Evolutionary conservation across 92 coral and sea anemone genomes (phyloP).

Genomic region (Muricea muricata): DNA sequence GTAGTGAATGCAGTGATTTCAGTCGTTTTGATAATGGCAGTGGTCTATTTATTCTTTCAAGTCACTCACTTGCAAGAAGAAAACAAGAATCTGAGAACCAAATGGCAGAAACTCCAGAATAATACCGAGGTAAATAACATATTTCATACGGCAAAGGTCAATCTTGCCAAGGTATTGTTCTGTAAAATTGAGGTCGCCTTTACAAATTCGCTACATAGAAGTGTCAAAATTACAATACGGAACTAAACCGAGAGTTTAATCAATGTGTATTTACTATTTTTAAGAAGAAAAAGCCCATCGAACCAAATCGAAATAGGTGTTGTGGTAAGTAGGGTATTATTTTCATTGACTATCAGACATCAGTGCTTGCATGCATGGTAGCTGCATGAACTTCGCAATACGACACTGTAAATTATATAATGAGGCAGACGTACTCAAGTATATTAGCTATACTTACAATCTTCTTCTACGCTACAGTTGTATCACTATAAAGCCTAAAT

Average conservation of each 20-base stretch:
- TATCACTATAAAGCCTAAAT: not conserved
- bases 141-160: not conserved
- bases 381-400: not conserved
- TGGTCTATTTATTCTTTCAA: not conserved
- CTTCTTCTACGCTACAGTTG: not conserved
- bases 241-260: not conserved
- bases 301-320: not conserved
- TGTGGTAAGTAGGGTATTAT: not conserved
- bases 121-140: not conserved
- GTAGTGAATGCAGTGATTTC: slow-evolving; percentile 12
- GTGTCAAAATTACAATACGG: not conserved
- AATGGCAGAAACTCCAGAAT: not conserved
- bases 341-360: no score
- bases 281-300: not conserved
- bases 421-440: not conserved
- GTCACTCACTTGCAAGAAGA: not conserved
- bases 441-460: not conserved
- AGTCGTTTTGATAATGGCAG: not conserved
- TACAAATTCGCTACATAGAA: not conserved
- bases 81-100: not conserved
- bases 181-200: not conserved
- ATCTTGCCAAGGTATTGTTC: not conserved
- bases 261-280: not conserved
- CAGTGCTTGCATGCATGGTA: not conserved
- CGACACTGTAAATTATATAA: not conserved